A percentile compares a stretch with the other conserved stretches of the same genome.
Conservation (phyloP, 2,888 invertebrate genomes). For the Hetaerina titia region DNA sequence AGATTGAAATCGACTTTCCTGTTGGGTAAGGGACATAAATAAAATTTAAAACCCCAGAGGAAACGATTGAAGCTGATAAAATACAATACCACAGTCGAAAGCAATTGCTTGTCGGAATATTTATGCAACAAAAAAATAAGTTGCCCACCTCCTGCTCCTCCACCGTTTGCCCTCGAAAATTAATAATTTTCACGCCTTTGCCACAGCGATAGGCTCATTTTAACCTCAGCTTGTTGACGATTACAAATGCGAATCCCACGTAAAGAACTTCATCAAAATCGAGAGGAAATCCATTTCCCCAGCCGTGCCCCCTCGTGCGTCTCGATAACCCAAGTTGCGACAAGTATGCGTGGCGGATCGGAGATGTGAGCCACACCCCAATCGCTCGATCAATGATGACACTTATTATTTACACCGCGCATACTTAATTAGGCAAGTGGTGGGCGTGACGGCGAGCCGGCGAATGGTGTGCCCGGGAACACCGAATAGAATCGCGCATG, state of each 20-base stretch:
- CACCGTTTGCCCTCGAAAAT: not conserved
- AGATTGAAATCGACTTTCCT: too few species aligned
- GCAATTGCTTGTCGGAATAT: not conserved
- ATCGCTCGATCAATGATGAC: conserved; percentile 1
- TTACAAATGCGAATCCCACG: conserved; percentile 17
- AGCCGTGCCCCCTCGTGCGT: too few species aligned
- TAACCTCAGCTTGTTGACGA: not conserved
- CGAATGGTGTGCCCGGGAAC: too few species aligned
- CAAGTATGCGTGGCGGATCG: not conserved
- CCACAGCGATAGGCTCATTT: not conserved
- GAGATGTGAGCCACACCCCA: not conserved
- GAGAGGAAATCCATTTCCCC: not conserved
- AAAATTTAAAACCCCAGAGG: too few species aligned
- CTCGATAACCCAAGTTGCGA: not conserved
- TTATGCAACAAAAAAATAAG: not conserved
- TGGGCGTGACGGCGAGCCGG: not conserved
- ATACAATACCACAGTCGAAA: not conserved
- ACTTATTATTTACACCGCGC: conserved; percentile 8
- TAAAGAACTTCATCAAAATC: conserved; percentile 6
- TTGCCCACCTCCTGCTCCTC: not conserved
- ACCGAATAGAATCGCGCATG: too few species aligned
- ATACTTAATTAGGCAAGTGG: not conserved
- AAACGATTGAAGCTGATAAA: too few species aligned
- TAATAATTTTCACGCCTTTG: not conserved
- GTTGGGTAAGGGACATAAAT: too few species aligned